These are phyloP conservation scores for Albula goreensis DNA, from an alignment of 2,113 vertebrate genomes.

Conservation along the genomic window DNA sequence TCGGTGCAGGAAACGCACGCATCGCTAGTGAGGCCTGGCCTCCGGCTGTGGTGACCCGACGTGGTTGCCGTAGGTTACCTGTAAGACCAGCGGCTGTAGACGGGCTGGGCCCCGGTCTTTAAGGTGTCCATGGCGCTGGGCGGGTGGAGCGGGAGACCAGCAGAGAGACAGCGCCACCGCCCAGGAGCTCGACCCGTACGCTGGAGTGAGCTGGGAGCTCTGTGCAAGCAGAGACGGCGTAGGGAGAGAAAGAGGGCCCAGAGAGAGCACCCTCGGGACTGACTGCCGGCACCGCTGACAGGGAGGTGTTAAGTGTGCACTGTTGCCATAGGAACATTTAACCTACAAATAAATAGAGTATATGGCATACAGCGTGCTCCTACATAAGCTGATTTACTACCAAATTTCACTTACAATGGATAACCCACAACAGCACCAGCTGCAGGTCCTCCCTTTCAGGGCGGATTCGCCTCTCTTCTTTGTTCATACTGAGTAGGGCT, in stretches of 20 bases:
- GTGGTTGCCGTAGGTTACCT: not conserved
- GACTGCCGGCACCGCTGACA: not conserved
- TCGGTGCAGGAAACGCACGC: not conserved
- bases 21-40: too few relatives aligned
- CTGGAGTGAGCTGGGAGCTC: not conserved
- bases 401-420: not conserved
- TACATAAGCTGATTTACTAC: not conserved
- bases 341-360: not conserved
- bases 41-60: too few relatives aligned
- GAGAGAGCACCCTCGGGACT: not conserved
- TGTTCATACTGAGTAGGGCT: too few relatives aligned
- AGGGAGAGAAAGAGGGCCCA: not conserved
- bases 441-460: not conserved
- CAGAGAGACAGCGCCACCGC: not conserved
- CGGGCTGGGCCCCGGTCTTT: conserved; percentile 20
- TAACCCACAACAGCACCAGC: not conserved
- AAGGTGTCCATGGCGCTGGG: conserved; percentile 5
- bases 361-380: not conserved
- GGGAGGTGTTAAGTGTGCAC: not conserved
- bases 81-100: conserved; percentile 37
- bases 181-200: not conserved
- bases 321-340: not conserved
- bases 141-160: not conserved
- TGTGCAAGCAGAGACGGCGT: not conserved
- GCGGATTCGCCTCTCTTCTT: too few relatives aligned